These are phyloP conservation scores for Odontamblyopus rebecca DNA, from an alignment of 2,797 vertebrate genomes.

Conservation along the genomic window DNA sequence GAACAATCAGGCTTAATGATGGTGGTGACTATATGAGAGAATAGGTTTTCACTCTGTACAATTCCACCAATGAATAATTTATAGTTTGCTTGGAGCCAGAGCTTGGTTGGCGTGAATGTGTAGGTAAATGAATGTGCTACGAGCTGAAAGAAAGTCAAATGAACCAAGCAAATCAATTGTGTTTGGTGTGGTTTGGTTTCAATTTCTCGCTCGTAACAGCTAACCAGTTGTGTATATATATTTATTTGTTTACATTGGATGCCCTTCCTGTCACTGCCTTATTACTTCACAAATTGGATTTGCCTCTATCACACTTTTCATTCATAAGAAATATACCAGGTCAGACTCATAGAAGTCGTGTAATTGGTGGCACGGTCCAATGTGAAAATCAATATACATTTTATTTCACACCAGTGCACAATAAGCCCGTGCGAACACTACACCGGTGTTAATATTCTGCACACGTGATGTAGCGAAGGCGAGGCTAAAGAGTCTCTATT, in stretches of 20 bases:
- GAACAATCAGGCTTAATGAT: constrained; percentile 3
- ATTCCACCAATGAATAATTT: constrained; percentile 1
- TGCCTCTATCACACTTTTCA: neutral
- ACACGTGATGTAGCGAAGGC: neutral
- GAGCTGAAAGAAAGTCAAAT: neutral
- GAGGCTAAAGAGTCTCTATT: neutral
- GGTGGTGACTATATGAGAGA: constrained; percentile 4
- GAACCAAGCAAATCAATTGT: neutral
- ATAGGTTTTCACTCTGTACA: constrained; percentile 1
- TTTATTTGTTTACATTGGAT: neutral
- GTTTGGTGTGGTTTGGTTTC: constrained; percentile 3
- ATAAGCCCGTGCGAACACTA: neutral
- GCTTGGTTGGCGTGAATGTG: neutral
- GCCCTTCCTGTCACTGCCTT: neutral
- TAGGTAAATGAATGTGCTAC: neutral
- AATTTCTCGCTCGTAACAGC: neutral
- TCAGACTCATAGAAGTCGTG: neutral
- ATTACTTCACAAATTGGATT: neutral
- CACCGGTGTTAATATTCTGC: neutral
- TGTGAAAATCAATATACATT: constrained; percentile 7
- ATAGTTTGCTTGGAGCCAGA: neutral
- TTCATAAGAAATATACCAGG: neutral
- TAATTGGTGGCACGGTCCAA: neutral
- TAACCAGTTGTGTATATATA: neutral
- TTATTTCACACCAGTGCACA: constrained; percentile 3